Conservation (phyloP, 2,888 invertebrate genomes). For the Criorhina ranunculi region DNA sequence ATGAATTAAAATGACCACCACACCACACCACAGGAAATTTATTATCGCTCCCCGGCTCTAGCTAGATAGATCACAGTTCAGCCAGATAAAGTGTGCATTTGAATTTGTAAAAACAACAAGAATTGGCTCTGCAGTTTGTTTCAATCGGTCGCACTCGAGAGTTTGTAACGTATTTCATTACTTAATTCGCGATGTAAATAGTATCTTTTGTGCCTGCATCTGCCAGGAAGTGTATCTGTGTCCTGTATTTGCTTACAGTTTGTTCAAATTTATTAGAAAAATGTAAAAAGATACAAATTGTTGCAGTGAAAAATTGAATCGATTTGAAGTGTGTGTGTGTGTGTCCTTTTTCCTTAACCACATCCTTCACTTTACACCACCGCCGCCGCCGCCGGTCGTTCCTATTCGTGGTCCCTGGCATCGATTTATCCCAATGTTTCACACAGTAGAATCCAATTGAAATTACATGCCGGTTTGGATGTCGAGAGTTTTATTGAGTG, state of each 20-base stretch:
- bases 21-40: constrained; percentile 39
- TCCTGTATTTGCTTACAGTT: constrained; percentile 6
- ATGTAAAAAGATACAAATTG: not conserved
- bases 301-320: constrained; percentile 15
- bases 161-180: not conserved
- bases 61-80: not conserved
- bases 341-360: not conserved
- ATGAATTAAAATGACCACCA: constrained; percentile 63
- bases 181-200: constrained; percentile 1
- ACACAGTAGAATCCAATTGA: constrained; percentile 6
- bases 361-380: not conserved
- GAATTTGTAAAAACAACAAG: not conserved
- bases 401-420: constrained; percentile 9
- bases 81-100: constrained; percentile 26
- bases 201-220: constrained; percentile 1
- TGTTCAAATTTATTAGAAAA: not conserved
- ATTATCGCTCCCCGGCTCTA: constrained; percentile 24
- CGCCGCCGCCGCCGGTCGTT: constrained; percentile 2
- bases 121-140: not conserved
- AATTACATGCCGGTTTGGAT: constrained; percentile 4
- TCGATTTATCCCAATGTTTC: constrained; percentile 53
- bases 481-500: not conserved
- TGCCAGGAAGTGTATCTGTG: not conserved
- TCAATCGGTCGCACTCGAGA: not conserved
- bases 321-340: constrained; percentile 3